Base-by-base conservation (phyloP, 2,797 vertebrate genomes). In the Neosilurus hyrtlii region DNA sequence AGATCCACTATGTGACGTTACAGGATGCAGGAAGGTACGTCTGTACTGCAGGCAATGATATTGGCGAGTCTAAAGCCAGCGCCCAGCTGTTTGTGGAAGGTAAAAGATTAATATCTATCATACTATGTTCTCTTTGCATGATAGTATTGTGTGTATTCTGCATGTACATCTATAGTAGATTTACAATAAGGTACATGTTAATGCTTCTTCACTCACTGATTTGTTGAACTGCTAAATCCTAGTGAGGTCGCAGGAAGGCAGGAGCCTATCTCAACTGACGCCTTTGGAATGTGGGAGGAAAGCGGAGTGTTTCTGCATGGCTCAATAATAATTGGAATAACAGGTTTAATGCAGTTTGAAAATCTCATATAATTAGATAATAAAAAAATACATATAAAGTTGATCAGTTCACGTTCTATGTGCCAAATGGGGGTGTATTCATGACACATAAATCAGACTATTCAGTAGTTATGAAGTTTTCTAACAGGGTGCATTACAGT, bases 11-110 rank as follows among this genome's bases (percentile, higher is more conserved):
- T 1, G 94, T 96, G 87, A 95, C 91, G 0, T 16, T 84, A 0
- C 85, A 92, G 2, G 96, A 97, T 6, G 87, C 93, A 4, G 96
- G 96, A 77, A 89, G 62, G 0, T 97, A 97, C 83, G 93, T 92
- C 65, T 97, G 96, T 80, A 95, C 93, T 0, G 96, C 95, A 0
- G 90, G 89, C 84, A 97, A 95, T 83, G 92, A 94, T 62, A 92
- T 93, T 3, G 96, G 95, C 6, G 90, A 90, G 6, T 89, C 91
- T 3, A 89, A 90, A 0, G 94, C 94, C 86, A 90, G 90, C 0
- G 95, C 94, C 63, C 89, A 86, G 73, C 94, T 97, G 0, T 83
- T 73, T 0, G 94, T 97, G 54, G 88, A 95, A 88, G 95, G 96
- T 96, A 87, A 92, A 92, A 81, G 10, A 74, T 37, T 52, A 6